Conservation (phyloP, 2,888 invertebrate species). For the Ennomos quercinarius region DNA sequence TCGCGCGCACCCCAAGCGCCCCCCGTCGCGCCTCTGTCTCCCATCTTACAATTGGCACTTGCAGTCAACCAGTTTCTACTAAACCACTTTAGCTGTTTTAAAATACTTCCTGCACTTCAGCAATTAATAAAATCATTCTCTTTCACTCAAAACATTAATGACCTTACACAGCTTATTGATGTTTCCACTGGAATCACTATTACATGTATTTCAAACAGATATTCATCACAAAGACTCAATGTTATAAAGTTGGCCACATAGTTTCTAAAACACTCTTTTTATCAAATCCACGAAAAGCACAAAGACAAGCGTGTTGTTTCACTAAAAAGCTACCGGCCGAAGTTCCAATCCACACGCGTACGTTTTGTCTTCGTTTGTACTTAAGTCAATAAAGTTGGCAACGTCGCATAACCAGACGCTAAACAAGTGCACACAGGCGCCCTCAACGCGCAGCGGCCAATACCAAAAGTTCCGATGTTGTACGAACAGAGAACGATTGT, state of each 20-base stretch:
- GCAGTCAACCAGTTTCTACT: constrained; percentile 79
- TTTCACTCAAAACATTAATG: constrained; percentile 45
- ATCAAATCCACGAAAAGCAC: constrained; percentile 52
- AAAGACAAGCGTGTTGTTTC: constrained; percentile 60
- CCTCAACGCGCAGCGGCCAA: constrained; percentile 84
- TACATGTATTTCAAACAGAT: constrained; percentile 55
- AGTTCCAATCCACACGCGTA: constrained; percentile 81
- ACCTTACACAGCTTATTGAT: constrained; percentile 43
- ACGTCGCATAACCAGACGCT: constrained; percentile 84
- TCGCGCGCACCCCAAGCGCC: constrained; percentile 86
- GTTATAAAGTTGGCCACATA: constrained; percentile 59
- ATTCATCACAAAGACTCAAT: constrained; percentile 74
- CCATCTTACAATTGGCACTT: constrained; percentile 78
- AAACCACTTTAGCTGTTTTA: constrained; percentile 59
- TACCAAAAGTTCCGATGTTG: constrained; percentile 67
- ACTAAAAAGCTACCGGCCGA: constrained; percentile 79
- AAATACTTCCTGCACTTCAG: constrained; percentile 56
- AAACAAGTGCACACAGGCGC: constrained; percentile 83
- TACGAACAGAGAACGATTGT: constrained; percentile 73
- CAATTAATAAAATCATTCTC: constrained; percentile 67
- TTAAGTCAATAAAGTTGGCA: constrained; percentile 84
- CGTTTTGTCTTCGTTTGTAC: constrained; percentile 80
- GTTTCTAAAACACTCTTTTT: constrained; percentile 49
- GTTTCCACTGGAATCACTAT: constrained; percentile 52
- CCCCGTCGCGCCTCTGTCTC: constrained; percentile 83